Conservation (phyloP, 1,140 invertebrate species). For the Dendroctonus ponderosae region DNA sequence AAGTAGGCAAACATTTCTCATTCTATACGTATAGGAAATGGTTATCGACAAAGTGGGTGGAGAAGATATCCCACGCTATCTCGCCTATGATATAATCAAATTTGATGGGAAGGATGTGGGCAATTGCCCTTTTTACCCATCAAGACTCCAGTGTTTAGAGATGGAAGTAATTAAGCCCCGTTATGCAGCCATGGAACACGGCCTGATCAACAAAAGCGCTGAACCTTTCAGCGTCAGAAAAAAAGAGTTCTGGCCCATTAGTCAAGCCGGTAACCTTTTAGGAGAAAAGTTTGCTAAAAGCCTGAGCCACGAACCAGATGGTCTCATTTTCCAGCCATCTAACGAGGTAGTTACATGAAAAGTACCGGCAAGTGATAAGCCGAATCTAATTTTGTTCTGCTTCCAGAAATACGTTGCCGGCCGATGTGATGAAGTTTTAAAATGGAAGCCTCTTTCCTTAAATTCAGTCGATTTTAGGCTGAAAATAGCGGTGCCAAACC, state of each 20-base stretch:
- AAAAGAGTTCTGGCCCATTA: slow-evolving; percentile 89
- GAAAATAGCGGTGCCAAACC: slow-evolving; percentile 71
- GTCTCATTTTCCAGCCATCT: slow-evolving; percentile 95
- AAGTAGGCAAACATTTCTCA: background rate
- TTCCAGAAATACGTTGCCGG: slow-evolving; percentile 75
- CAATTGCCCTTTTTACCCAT: slow-evolving; percentile 71
- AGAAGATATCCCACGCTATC: slow-evolving; percentile 77
- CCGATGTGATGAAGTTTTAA: slow-evolving; percentile 79
- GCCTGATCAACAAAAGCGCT: slow-evolving; percentile 67
- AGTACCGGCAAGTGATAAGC: background rate
- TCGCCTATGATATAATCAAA: slow-evolving; percentile 94
- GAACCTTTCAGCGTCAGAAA: slow-evolving; percentile 87
- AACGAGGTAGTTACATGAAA: slow-evolving; percentile 58
- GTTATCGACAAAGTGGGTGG: slow-evolving; percentile 84
- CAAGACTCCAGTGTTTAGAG: slow-evolving; percentile 76
- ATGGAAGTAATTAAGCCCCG: slow-evolving; percentile 67
- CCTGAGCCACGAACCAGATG: slow-evolving; percentile 93
- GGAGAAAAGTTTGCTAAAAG: slow-evolving; percentile 83
- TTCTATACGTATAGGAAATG: slow-evolving; percentile 73
- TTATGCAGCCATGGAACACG: slow-evolving; percentile 70
- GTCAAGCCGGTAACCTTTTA: slow-evolving; percentile 67
- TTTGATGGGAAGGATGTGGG: slow-evolving; percentile 80
- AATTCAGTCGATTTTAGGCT: slow-evolving; percentile 97
- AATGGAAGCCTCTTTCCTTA: slow-evolving; percentile 94
- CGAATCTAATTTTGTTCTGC: slow-evolving; percentile 50